A percentile compares a stretch with the other conserved stretches of the same genome.
Conservation (phyloP, 2,888 invertebrate species). For the Heliconius aoede region DNA sequence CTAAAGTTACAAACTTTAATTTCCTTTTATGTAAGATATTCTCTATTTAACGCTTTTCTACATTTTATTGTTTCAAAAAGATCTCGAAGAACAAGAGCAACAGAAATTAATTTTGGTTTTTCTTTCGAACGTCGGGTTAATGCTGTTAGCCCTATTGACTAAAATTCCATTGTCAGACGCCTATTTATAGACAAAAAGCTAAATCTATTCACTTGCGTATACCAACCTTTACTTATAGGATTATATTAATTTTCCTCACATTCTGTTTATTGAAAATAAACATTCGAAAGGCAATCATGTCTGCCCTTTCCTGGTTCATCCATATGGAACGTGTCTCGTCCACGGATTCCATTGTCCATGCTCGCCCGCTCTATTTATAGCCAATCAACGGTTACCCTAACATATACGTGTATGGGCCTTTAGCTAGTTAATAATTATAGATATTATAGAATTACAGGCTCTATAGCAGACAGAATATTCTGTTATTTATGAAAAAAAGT, state of each 20-base stretch:
- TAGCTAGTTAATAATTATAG: slow-evolving; percentile 24
- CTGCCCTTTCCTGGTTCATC: slow-evolving; percentile 76
- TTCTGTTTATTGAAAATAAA: slow-evolving; percentile 38
- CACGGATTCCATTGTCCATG: slow-evolving; percentile 80
- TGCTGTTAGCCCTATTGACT: slow-evolving; percentile 41
- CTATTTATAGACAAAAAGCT: slow-evolving; percentile 7
- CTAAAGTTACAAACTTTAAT: not conserved
- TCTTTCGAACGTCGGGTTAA: no score
- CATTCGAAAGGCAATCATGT: slow-evolving; percentile 46
- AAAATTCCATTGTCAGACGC: slow-evolving; percentile 75
- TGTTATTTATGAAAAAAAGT: not conserved
- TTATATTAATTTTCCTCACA: slow-evolving; percentile 28
- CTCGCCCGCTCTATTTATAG: slow-evolving; percentile 72
- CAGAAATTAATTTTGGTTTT: no score
- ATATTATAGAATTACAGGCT: slow-evolving; percentile 11
- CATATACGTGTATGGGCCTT: slow-evolving; percentile 25
- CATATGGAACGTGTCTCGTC: slow-evolving; percentile 80
- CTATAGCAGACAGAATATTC: not conserved
- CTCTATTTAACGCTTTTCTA: not conserved
- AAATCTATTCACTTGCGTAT: not conserved
- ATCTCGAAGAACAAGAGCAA: no score
- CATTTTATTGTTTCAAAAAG: not conserved
- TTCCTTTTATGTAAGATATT: not conserved
- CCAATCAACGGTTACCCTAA: slow-evolving; percentile 40
- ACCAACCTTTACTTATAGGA: not conserved